Evolutionary conservation across 2,888 invertebrate genomes (phyloP), one percentile per base, ranked within the genome.

Genomic region (Tanypteryx hageni): DNA sequence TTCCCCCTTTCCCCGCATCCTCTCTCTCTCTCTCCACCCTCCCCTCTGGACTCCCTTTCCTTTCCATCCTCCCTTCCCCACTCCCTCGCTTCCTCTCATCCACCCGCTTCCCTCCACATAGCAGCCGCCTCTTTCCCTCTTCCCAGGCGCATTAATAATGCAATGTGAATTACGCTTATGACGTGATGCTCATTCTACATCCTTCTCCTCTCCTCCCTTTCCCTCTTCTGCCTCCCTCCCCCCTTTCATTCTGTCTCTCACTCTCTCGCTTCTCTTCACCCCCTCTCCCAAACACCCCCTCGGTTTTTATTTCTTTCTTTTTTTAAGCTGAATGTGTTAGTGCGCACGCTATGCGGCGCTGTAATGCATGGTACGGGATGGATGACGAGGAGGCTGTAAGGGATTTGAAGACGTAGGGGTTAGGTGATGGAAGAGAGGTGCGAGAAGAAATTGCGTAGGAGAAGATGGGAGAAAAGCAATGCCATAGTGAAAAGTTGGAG

Each of bases 91-190:
- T 13, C 9, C 61, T 27, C 61, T 31, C 59, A 5, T 31, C 86
- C 61, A 18, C 59, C 61, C 13, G 13, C 64, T 64, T 10, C n/a
- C 22, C 2, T 16, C 22, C 2, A n/a, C 31, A 8, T 10, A 14
- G 9, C 85, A 22, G 58, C 59, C 3, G 44, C 64, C 64, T 44
- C 64, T 44, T 22, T 44, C 56, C 64, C 64, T 64, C 18, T 64
- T 64, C 64, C 68, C 64, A 31, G 22, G 18, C 89, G 89, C 89
- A 89, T 89, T 64, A 89, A 89, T 89, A 89, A 89, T 89, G 64
- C 89, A 89, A 58, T n/a, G 64, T 44, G 68, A 89, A 89, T 89
- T 89, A 89, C 89, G 89, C 64, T 89, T 64, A 89, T 89, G 89
- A 89, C 89, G 89, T 64, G 89, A 31, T 89, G 89, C 68, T 68